Percentiles rank a stretch among this genome's conserved stretches.
Conservation (phyloP, 2,888 invertebrate genomes). For the Drosophila setosimentum region DNA sequence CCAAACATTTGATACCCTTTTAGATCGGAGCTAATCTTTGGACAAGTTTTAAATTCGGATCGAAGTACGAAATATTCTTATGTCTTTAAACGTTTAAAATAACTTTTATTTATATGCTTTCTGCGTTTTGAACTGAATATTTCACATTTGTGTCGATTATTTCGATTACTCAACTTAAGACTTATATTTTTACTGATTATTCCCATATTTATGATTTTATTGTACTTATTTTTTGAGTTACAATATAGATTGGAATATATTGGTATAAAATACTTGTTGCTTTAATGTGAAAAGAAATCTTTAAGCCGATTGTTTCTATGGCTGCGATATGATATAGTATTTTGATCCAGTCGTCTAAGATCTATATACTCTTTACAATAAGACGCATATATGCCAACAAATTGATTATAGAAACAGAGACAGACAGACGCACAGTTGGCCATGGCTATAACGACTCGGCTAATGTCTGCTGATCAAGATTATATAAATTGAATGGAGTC, state of each 20-base stretch:
- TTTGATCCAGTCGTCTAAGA: no score
- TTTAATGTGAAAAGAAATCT: no score
- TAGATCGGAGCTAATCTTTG: background rate
- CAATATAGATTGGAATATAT: no score
- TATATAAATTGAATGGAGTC: background rate
- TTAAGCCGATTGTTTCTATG: no score
- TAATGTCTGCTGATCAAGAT: background rate
- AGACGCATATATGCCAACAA: background rate
- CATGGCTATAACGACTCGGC: background rate
- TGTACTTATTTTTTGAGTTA: background rate
- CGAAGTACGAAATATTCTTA: background rate
- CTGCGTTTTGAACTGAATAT: background rate
- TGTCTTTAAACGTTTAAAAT: background rate
- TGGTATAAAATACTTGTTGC: no score
- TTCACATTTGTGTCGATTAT: background rate
- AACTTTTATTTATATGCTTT: background rate
- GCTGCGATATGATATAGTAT: no score
- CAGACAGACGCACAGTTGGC: background rate
- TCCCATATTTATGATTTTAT: background rate
- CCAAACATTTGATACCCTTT: background rate
- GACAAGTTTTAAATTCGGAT: background rate
- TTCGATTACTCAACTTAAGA: background rate
- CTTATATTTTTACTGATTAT: background rate
- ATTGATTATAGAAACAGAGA: background rate
- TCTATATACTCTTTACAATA: no score